Base-by-base conservation (phyloP, 2,888 invertebrate species). In the Chloroclysta siterata region DNA sequence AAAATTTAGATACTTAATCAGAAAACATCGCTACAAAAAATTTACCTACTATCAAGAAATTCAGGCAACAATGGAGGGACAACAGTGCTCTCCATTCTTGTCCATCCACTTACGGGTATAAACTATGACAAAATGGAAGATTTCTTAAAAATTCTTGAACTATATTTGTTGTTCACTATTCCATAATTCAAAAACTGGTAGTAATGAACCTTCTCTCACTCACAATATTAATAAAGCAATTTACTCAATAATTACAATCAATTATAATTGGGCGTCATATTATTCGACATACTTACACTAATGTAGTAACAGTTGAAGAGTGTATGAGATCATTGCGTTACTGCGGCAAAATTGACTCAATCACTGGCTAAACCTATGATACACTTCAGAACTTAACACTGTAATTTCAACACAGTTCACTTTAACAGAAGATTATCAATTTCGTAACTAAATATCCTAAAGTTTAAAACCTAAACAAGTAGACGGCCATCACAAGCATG, bases 321-420 rank as follows among this genome's bases (percentile, higher is more conserved):
- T 85, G 83, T 80, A 82, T 90, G 91, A 92, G 92, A 92, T 92
- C 92, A 89, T 87, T 81, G 85, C 89, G 66, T 71, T 75, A 77
- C 74, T 81, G 87, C 84, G 80, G 80, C 77, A 84, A 84, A 88
- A 88, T 88, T 89, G 87, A 89, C 89, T 89, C 88, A 85, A 85
- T 83, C 87, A 88, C 87, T 84, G 82, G 79, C 85, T 81, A 79
- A 79, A 77, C 78, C 82, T 84, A 89, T 73, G 68, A 61, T 74
- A 83, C 78, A 80, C 72, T 73, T 79, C 72, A 72, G 78, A 72
- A 78, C 74, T 79, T 79, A 82, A 75, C 75, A 76, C 78, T 79
- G 79, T 75, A 76, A 76, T 72, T 72, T 44, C 1, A 76, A 79
- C 73, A 83, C 79, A 82, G 77, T 76, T 28, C n/a, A 79, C 78